phyloP scores from a whole-genome alignment of 2,888 invertebrate species.

The Meteorus colon region DNA sequence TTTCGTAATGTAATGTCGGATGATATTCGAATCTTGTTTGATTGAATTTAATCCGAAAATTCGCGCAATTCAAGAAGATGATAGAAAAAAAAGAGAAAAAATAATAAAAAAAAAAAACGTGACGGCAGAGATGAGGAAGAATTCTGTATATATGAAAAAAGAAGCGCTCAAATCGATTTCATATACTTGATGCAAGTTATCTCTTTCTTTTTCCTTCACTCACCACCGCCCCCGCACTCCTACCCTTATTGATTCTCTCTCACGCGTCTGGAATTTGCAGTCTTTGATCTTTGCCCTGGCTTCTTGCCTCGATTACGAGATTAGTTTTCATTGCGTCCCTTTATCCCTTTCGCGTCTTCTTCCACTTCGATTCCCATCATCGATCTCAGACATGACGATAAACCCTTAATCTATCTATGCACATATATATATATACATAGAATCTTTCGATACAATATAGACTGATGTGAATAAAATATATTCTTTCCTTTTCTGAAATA shows the following conservation, averaged over 20 bases:
- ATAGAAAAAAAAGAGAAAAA: slow-evolving; percentile 7
- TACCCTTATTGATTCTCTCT: not conserved
- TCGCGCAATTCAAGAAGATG: slow-evolving; percentile 16
- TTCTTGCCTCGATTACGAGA: slow-evolving; percentile 62
- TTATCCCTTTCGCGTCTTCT: slow-evolving; percentile 1
- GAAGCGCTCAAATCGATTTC: slow-evolving; percentile 23
- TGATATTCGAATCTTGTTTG: slow-evolving; percentile 33
- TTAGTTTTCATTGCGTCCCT: slow-evolving; percentile 60
- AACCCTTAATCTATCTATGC: not conserved
- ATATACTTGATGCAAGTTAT: slow-evolving; percentile 8
- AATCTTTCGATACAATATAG: not conserved
- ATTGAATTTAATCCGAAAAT: slow-evolving; percentile 35
- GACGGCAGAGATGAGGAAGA: not conserved
- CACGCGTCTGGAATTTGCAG: slow-evolving; percentile 23
- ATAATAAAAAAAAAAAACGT: not conserved
- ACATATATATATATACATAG: too few relatives aligned
- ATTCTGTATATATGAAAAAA: not conserved
- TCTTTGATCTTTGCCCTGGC: slow-evolving; percentile 58
- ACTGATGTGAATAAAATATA: not conserved
- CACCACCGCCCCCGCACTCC: too few relatives aligned
- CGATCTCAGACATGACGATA: not conserved
- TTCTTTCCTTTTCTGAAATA: not conserved
- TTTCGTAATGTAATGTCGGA: slow-evolving; percentile 17
- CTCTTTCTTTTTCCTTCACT: not conserved
- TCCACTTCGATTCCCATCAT: not conserved